Evolutionary conservation across 2,113 vertebrate genomes (phyloP), one percentile per base, ranked within the genome.

Genomic region (Spilogale gracilis): DNA sequence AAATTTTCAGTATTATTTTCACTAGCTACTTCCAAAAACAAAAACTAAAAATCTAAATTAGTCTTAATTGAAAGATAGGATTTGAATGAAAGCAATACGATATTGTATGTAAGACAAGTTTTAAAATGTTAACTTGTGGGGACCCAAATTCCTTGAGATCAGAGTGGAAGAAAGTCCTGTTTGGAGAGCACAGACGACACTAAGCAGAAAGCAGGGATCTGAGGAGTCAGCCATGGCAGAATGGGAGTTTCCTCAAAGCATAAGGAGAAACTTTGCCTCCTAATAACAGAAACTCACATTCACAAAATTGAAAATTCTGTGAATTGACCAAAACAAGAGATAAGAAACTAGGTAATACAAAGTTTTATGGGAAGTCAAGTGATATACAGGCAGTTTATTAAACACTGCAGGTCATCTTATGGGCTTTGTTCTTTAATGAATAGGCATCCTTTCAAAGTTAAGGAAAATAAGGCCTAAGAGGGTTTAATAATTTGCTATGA

Each of bases 361-460:
- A 92, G 20, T 54, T 95, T 54, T 67, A 48, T 38, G 21, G 45
- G 56, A 69, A 95, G 52, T 93, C 38, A 89, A 27, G 14, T 56
- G 45, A 65, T 63, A 74, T 20, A 30, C 12, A n/a, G 16, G 45
- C 92, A n/a, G 32, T 6, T 73, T 52, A 79, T 78, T 80, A 58
- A 82, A 86, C 89, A 58, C 85, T 94, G 11, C 4, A 50, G n/a
- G 11, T 71, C 48, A n/a, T n/a, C 16, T 61, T 93, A 67, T 18
- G 38, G 38, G 45, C 86, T 56, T 18, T 18, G 27, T 13, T 2
- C 84, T 89, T 52, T 11, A 45, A 23, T 56, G 38, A 94, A 7
- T 20, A 86, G 54, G 54, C 38, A 71, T 73, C 43, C 54, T 91
- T 97, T 96, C 86, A 71, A 65, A 89, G 58, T 48, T 95, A 89